Evolutionary conservation across 2,888 invertebrate species (phyloP).

Genomic region (Papilio gigon): DNA sequence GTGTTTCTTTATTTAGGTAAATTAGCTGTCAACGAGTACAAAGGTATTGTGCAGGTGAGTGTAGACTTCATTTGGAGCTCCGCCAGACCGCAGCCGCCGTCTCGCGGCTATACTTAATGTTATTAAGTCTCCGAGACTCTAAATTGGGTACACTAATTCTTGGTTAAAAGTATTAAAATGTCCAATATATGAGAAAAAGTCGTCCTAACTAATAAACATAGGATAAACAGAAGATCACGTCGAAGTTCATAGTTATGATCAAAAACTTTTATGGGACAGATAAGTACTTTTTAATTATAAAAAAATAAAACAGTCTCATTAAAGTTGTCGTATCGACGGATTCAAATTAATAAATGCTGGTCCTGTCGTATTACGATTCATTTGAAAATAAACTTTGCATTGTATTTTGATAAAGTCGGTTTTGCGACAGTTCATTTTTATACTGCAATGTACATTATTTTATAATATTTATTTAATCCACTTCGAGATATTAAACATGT

Average conservation of each 20-base stretch:
- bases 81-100: slow-evolving; percentile 10
- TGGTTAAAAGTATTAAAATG: neutral
- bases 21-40: slow-evolving; percentile 18
- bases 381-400: too few species aligned
- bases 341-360: too few species aligned
- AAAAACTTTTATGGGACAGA: too few species aligned
- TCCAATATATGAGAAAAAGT: neutral
- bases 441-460: too few species aligned
- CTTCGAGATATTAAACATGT: too few species aligned
- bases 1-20: slow-evolving; percentile 11
- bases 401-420: too few species aligned
- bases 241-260: neutral
- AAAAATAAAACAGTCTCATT: too few species aligned
- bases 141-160: neutral
- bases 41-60: slow-evolving; percentile 17
- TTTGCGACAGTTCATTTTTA: too few species aligned
- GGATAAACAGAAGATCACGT: neutral
- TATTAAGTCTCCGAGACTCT: slow-evolving; percentile 2
- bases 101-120: slow-evolving; percentile 7
- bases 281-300: too few species aligned
- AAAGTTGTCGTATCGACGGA: too few species aligned
- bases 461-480: too few species aligned
- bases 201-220: neutral
- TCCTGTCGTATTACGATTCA: too few species aligned
- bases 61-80: slow-evolving; percentile 8